A percentile compares a stretch with the other conserved stretches of the same genome.
These are phyloP conservation scores for Helogale parvula DNA, from an alignment of 2,113 vertebrate genomes.

Conservation along the genomic window DNA sequence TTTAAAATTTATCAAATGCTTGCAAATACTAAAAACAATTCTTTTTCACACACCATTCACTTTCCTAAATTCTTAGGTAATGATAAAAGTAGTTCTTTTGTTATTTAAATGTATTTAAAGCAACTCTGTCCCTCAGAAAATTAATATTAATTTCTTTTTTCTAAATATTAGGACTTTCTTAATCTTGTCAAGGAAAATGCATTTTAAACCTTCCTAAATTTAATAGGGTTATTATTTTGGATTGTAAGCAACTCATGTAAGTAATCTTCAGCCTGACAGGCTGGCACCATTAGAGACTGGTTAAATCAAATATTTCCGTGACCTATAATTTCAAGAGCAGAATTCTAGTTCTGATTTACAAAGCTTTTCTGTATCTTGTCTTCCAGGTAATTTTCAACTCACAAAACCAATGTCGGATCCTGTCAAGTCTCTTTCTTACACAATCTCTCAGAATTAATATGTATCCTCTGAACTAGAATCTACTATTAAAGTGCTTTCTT, in stretches of 20 bases:
- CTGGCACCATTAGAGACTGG: constrained; percentile 66
- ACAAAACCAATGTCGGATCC: constrained; percentile 68
- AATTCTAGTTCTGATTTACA: constrained; percentile 72
- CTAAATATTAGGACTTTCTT: constrained; percentile 81
- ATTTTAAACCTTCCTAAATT: constrained; percentile 78
- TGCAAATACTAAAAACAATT: constrained; percentile 69
- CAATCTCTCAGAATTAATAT: constrained; percentile 72
- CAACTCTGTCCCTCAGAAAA: constrained; percentile 76
- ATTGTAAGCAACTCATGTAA: constrained; percentile 77
- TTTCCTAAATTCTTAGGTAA: constrained; percentile 54
- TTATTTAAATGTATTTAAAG: constrained; percentile 71
- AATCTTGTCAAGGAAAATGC: constrained; percentile 78
- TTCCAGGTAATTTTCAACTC: constrained; percentile 80
- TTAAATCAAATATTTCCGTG: constrained; percentile 78
- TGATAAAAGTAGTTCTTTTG: constrained; percentile 69
- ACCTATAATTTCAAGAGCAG: constrained; percentile 74
- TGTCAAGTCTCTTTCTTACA: constrained; percentile 69
- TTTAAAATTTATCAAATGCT: constrained; percentile 65
- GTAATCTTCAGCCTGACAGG: constrained; percentile 70
- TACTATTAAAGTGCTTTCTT: constrained; percentile 72
- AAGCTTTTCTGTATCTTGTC: constrained; percentile 78
- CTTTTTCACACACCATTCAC: constrained; percentile 35
- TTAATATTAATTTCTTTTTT: constrained; percentile 76
- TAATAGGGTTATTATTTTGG: constrained; percentile 77
- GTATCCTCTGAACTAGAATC: constrained; percentile 59